A percentile compares a stretch with the other conserved stretches of the same genome.
These are phyloP conservation scores for Tanypteryx hageni DNA, from an alignment of 2,888 invertebrate genomes.

Conservation along the genomic window DNA sequence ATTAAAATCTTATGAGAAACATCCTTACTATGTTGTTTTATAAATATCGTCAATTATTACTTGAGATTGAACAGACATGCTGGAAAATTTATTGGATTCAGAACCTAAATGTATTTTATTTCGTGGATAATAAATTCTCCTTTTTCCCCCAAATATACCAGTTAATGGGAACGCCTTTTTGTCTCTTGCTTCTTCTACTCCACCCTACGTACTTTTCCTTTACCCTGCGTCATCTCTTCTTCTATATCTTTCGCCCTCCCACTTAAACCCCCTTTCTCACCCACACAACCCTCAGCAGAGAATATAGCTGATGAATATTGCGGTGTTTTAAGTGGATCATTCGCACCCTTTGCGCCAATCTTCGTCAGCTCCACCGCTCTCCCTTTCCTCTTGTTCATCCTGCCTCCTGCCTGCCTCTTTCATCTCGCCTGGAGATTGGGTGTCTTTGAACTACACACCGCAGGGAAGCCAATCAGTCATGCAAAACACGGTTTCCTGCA, in stretches of 20 bases:
- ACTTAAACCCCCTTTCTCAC: background rate
- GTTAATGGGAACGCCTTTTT: no score
- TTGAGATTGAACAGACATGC: no score
- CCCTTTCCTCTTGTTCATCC: background rate
- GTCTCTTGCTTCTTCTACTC: no score
- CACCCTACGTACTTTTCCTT: no score
- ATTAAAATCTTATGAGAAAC: no score
- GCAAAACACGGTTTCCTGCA: slow-evolving; percentile 17
- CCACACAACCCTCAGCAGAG: background rate
- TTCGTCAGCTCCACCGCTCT: background rate
- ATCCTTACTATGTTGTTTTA: no score
- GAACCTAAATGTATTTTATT: no score
- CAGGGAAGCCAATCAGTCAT: slow-evolving; percentile 53
- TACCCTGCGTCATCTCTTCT: no score
- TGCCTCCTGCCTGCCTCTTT: slow-evolving; percentile 5
- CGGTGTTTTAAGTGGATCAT: slow-evolving; percentile 38
- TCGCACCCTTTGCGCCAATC: slow-evolving; percentile 61
- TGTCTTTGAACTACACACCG: slow-evolving; percentile 45
- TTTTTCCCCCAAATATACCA: no score
- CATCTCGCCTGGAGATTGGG: slow-evolving; percentile 36
- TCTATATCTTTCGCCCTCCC: background rate
- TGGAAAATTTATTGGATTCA: no score
- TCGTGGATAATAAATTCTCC: no score
- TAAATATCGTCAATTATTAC: no score
- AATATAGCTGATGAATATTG: slow-evolving; percentile 56